Percentiles rank a stretch among this genome's conserved stretches.
Conservation (phyloP, 2,113 vertebrate species). For the Phalacrocorax carbo region DNA sequence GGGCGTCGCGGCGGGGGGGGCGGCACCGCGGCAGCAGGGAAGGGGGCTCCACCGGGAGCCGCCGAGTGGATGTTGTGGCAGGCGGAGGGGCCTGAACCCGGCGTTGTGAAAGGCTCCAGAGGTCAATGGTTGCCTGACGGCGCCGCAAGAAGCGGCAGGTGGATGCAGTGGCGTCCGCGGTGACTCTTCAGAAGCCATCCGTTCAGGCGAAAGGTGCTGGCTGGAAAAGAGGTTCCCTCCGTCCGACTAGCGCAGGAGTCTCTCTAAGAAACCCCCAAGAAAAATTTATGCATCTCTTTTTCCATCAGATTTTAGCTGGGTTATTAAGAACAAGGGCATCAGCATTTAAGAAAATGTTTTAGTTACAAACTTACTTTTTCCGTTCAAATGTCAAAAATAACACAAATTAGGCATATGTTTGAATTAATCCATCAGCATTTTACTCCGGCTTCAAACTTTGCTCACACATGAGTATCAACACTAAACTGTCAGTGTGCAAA, state of each 20-base stretch:
- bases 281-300: neutral
- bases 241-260: neutral
- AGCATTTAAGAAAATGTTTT: neutral
- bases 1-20: no score
- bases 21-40: neutral
- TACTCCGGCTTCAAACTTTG: neutral
- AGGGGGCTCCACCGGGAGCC: neutral
- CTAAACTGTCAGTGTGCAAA: neutral
- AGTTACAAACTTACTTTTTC: neutral
- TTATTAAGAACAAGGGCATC: neutral
- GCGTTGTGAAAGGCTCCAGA: neutral
- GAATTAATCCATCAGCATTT: neutral
- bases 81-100: neutral
- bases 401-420: neutral
- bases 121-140: fast-evolving
- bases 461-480: neutral
- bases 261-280: neutral
- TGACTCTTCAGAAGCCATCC: fast-evolving
- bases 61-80: neutral
- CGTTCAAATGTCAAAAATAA: neutral
- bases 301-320: neutral
- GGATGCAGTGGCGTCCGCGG: fast-evolving
- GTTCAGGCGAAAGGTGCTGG: fast-evolving
- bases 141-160: fast-evolving
- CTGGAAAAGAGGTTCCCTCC: neutral